phyloP scores from a whole-genome alignment of 1,140 invertebrate genomes.

The Drosophila pruinosa region DNA sequence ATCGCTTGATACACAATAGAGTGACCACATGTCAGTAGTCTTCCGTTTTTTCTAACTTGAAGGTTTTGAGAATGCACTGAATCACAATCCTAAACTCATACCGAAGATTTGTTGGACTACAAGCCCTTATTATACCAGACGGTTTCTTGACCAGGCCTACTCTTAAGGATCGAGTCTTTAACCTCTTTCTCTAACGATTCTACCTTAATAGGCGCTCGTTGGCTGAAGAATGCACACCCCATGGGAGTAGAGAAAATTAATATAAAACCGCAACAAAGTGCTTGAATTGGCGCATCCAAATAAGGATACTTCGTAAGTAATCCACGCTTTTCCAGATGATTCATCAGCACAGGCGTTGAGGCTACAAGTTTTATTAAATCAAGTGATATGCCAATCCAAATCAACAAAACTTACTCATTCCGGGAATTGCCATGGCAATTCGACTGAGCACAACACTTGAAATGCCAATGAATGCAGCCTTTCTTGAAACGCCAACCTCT shows the following conservation, averaged over 20 bases:
- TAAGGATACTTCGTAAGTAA: constrained; percentile 84
- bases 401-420: constrained; percentile 89
- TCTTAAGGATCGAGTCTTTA: constrained; percentile 83
- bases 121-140: constrained; percentile 87
- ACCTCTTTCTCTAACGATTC: constrained; percentile 85
- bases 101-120: constrained; percentile 75
- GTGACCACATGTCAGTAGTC: not conserved
- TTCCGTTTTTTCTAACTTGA: too few species aligned
- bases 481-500: constrained; percentile 87
- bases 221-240: constrained; percentile 91
- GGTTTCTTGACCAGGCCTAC: constrained; percentile 80
- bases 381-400: not conserved
- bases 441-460: constrained; percentile 93
- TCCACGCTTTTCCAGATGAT: constrained; percentile 86
- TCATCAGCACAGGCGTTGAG: constrained; percentile 88
- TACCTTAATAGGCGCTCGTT: constrained; percentile 86
- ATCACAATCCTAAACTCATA: too few species aligned
- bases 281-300: constrained; percentile 86
- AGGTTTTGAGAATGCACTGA: too few species aligned
- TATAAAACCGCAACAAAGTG: constrained; percentile 88
- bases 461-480: constrained; percentile 91
- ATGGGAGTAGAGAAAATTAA: constrained; percentile 92
- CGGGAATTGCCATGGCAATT: constrained; percentile 93
- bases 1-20: too few species aligned
- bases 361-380: constrained; percentile 82